Base-by-base conservation (phyloP, 1,140 invertebrate genomes). In the Macrobrachium rosenbergii region DNA sequence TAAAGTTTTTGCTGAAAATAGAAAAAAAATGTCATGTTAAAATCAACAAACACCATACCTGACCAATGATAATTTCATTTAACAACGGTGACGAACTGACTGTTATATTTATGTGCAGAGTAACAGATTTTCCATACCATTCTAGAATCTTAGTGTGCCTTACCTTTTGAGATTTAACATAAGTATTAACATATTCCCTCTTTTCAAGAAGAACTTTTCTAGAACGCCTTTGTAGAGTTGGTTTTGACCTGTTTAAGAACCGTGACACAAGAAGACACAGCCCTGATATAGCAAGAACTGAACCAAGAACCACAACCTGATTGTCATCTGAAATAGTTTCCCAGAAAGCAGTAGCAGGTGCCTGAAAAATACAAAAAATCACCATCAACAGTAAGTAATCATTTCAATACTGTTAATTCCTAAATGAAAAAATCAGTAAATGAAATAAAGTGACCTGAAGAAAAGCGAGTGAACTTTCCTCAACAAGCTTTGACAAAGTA, bases 131-230 rank as follows among this genome's bases (percentile, higher is more conserved):
- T 52, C 12, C 52, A 52, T 2, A 52, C 52, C 52, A 8, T 52
- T 52, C 6, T 21, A 63, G n/a, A 67, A 58, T 2, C 8, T 69
- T 45, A 23, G 17, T 67, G 16, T 17, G 14, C 77, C 88, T 89
- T 91, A 93, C 93, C 91, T 93, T 94, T 90, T 93, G 93, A 64
- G 90, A 90, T 87, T 93, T 93, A 8, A 94, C 92, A 58, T 91
- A 91, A 81, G 90, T 92, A 78, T 92, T 91, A 19, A 94, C 92
- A 91, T 92, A 93, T 37, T 93, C 92, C 85, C 91, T 90, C 78
- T 92, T 92, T 89, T 93, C 93, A 17, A 91, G 45, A 12, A 94
- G 90, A n/a, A 89, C 82, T 81, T 91, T 91, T 88, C 92, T 92
- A 88, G 93, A 92, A 89, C 93, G 93, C 43, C 92, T 91, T 21